phyloP scores from a whole-genome alignment of 2,797 vertebrate genomes.

The Urocyon cinereoargenteus region DNA sequence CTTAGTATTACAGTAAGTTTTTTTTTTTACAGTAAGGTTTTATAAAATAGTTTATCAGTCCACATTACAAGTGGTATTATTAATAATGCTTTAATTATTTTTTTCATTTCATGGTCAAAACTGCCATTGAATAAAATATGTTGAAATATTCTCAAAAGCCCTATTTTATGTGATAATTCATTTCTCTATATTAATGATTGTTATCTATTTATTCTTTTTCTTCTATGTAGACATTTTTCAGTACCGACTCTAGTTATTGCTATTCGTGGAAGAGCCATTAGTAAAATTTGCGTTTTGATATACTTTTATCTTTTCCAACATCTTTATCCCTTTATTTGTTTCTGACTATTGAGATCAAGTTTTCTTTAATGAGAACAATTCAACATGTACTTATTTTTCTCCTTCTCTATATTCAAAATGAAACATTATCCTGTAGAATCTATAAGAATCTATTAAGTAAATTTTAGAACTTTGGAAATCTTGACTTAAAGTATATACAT shows the following conservation, averaged over 20 bases:
- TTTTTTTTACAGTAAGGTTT: conserved; percentile 20
- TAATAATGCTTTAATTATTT: conserved; percentile 40
- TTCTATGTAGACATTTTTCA: background rate
- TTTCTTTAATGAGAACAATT: conserved; percentile 34
- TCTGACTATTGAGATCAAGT: background rate
- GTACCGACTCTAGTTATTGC: background rate
- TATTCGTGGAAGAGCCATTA: background rate
- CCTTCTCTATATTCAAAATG: background rate
- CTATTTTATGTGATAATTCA: background rate
- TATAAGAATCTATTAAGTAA: background rate
- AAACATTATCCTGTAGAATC: background rate
- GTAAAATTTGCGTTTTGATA: background rate
- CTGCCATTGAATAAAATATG: background rate
- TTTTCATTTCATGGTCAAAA: conserved; percentile 44
- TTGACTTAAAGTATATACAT: background rate
- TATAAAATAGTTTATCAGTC: background rate
- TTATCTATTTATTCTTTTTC: background rate
- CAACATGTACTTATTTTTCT: background rate
- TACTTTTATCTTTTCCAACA: background rate
- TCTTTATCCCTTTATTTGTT: background rate
- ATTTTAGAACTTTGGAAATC: conserved; percentile 43
- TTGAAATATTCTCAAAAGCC: background rate
- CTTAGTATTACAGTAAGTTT: conserved; percentile 27
- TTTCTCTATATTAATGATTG: background rate
- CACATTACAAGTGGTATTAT: background rate